These are phyloP conservation scores for Leptopilina myrica DNA, from an alignment of 2,888 invertebrate genomes.

Conservation along the genomic window DNA sequence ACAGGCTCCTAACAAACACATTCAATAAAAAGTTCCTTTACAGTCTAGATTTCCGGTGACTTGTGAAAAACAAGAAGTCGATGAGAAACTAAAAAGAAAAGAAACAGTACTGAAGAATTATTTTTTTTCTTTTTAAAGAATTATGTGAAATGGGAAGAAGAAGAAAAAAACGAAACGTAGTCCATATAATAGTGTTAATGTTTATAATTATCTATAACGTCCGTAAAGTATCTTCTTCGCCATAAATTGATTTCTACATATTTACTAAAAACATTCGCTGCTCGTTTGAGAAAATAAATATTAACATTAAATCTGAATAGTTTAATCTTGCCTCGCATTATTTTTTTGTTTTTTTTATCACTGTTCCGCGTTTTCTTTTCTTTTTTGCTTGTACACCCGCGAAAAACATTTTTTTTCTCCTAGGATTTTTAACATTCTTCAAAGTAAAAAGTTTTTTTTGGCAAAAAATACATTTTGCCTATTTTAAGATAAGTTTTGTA, in stretches of 20 bases:
- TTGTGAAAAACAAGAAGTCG: slow-evolving; percentile 13
- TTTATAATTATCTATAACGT: slow-evolving; percentile 74
- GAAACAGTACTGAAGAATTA: slow-evolving; percentile 49
- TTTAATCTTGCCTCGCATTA: slow-evolving; percentile 63
- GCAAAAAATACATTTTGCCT: slow-evolving; percentile 71
- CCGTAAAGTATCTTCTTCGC: slow-evolving; percentile 71
- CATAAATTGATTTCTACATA: slow-evolving; percentile 69
- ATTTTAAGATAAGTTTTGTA: slow-evolving; percentile 75
- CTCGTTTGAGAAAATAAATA: slow-evolving; percentile 75
- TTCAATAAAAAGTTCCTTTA: slow-evolving; percentile 68
- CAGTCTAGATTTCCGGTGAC: slow-evolving; percentile 30
- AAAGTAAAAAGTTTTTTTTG: slow-evolving; percentile 56
- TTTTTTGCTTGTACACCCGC: slow-evolving; percentile 55
- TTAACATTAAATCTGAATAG: slow-evolving; percentile 75
- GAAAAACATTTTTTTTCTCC: slow-evolving; percentile 58
- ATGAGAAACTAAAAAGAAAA: slow-evolving; percentile 26
- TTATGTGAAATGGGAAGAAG: slow-evolving; percentile 48
- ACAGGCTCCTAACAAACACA: slow-evolving; percentile 71
- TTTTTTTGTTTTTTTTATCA: slow-evolving; percentile 56
- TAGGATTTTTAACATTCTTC: not conserved
- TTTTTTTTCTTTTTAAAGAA: slow-evolving; percentile 46
- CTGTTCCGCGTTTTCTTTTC: slow-evolving; percentile 53
- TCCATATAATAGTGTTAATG: slow-evolving; percentile 68
- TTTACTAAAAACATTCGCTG: slow-evolving; percentile 72
- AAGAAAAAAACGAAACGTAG: slow-evolving; percentile 58